phyloP scores from a whole-genome alignment of 2,797 vertebrate genomes.

The Parambassis ranga region DNA sequence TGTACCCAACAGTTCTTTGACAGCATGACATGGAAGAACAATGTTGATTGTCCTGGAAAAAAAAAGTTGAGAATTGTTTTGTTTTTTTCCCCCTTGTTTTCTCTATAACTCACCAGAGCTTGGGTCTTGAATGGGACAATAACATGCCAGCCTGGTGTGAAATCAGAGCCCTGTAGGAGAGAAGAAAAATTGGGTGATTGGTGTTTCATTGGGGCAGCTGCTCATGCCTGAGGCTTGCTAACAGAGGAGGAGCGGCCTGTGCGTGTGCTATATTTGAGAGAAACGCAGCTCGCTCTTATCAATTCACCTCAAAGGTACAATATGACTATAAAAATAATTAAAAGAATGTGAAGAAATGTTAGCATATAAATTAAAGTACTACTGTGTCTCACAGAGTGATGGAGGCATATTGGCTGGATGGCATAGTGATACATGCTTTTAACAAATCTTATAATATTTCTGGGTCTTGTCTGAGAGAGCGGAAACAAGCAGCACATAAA shows the following conservation, averaged over 20 bases:
- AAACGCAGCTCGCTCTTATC: too few species aligned
- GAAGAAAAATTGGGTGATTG: slow-evolving; percentile 41
- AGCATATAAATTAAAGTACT: too few species aligned
- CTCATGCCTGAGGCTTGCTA: slow-evolving; percentile 23
- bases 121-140: slow-evolving; percentile 33
- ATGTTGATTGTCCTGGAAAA: slow-evolving; percentile 12
- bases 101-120: slow-evolving; percentile 27
- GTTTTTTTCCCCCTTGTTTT: not conserved
- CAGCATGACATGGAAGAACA: slow-evolving; percentile 1
- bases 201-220: slow-evolving; percentile 32
- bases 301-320: too few species aligned
- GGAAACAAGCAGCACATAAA: slow-evolving; percentile 3
- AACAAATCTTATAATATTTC: not conserved
- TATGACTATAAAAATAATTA: too few species aligned
- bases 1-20: slow-evolving; percentile 12
- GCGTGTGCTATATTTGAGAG: too few species aligned
- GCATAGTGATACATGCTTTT: too few species aligned
- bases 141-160: slow-evolving; percentile 26
- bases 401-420: too few species aligned
- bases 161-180: slow-evolving; percentile 34
- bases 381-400: too few species aligned
- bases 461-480: slow-evolving; percentile 13
- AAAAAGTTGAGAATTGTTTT: not conserved
- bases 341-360: too few species aligned
- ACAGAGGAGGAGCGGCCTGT: slow-evolving; percentile 32